Evolutionary conservation across 92 coral and sea anemone genomes (phyloP).

Genomic region (Umimayanthus chanpuru): DNA sequence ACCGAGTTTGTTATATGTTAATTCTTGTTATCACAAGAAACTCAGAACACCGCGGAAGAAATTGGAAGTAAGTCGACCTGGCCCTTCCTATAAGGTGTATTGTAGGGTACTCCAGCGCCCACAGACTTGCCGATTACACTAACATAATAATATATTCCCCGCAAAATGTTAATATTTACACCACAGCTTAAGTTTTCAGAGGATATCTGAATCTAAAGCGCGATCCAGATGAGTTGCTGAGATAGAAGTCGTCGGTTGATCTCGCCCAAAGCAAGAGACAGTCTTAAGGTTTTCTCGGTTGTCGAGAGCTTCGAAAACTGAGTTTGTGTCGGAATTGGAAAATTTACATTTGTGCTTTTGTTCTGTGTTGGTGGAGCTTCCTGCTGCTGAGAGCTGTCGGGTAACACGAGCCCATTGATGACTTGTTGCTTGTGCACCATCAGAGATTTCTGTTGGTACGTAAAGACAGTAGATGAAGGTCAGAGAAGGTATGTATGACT

Average conservation of each 20-base stretch:
- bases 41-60: too few species aligned
- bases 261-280: slow-evolving; percentile 30
- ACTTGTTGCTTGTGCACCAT: neutral
- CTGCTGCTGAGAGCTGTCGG: neutral
- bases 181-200: too few species aligned
- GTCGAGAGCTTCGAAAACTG: slow-evolving; percentile 34
- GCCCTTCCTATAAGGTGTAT: too few species aligned
- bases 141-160: too few species aligned
- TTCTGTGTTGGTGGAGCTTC: slow-evolving; percentile 7
- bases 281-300: slow-evolving; percentile 32
- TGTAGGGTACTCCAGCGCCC: too few species aligned
- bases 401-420: neutral
- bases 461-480: neutral
- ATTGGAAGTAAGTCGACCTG: too few species aligned
- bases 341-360: slow-evolving; percentile 34
- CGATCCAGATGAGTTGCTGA: slow-evolving; percentile 31
- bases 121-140: too few species aligned
- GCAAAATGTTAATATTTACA: too few species aligned
- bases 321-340: slow-evolving; percentile 21
- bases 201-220: neutral
- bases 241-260: slow-evolving; percentile 40
- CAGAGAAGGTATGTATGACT: too few species aligned
- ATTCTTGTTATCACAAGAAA: too few species aligned
- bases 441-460: neutral
- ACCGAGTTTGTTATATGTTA: too few species aligned